Percentiles rank a stretch among this genome's conserved stretches.
phyloP scores from a whole-genome alignment of 2,888 invertebrate species.

The Acronicta psi region DNA sequence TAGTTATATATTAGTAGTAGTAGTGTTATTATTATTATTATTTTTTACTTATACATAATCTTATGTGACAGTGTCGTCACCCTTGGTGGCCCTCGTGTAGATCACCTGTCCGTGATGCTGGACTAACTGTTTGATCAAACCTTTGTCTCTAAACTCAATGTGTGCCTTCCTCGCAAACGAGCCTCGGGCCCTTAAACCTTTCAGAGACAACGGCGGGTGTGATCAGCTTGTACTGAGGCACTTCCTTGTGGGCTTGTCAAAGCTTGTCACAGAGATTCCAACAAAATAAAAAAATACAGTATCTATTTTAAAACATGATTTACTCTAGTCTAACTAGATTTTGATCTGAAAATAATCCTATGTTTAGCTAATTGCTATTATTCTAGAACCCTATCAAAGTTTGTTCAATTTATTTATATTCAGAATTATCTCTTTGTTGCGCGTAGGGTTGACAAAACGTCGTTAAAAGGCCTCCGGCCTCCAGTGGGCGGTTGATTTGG shows the following conservation, averaged over 20 bases:
- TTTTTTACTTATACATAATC: conserved; percentile 83
- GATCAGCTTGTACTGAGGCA: conserved; percentile 98
- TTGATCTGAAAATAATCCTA: conserved; percentile 15
- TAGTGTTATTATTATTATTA: too few relatives aligned
- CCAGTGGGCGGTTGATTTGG: too few relatives aligned
- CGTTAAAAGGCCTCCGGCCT: too few relatives aligned
- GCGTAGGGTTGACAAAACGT: conserved; percentile 21
- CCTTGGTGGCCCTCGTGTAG: conserved; percentile 98
- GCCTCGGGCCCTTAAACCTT: conserved; percentile 98
- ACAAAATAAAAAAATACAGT: neutral
- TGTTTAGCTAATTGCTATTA: conserved; percentile 37
- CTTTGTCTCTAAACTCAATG: conserved; percentile 97
- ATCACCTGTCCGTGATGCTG: conserved; percentile 99
- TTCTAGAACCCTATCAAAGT: conserved; percentile 33
- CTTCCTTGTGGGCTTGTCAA: conserved; percentile 99
- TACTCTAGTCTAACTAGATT: conserved; percentile 5
- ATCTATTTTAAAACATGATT: conserved; percentile 3
- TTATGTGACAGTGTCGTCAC: conserved; percentile 95
- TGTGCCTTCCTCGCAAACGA: conserved; percentile 98
- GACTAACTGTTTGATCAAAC: conserved; percentile 98
- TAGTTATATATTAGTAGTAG: too few relatives aligned
- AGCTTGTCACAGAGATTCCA: too few relatives aligned
- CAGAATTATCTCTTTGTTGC: conserved; percentile 20
- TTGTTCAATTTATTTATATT: conserved; percentile 44
- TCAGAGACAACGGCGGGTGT: conserved; percentile 99